A percentile compares a stretch with the other conserved stretches of the same genome.
These are phyloP conservation scores for Myotis planiceps DNA, from an alignment of 2,797 vertebrate genomes.

Conservation along the genomic window DNA sequence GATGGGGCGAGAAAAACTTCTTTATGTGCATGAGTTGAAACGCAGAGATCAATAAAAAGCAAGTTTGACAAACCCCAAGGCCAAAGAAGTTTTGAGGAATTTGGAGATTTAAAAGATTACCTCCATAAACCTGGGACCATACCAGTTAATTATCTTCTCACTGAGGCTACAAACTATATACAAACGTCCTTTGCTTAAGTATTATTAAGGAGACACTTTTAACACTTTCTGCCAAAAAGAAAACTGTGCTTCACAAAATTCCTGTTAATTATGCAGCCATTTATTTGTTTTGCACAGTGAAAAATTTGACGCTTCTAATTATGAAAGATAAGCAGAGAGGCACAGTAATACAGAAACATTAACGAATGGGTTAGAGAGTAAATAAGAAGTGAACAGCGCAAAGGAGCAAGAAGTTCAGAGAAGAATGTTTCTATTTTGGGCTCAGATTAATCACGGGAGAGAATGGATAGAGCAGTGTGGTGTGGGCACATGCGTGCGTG, in stretches of 20 bases:
- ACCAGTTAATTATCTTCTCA: conserved; percentile 42
- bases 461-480: neutral
- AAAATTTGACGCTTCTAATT: neutral
- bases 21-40: conserved; percentile 58
- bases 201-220: neutral
- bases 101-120: conserved; percentile 60
- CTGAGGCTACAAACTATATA: conserved; percentile 5
- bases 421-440: neutral
- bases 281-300: conserved; percentile 46
- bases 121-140: conserved; percentile 46
- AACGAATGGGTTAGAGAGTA: neutral
- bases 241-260: neutral
- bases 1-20: neutral
- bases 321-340: conserved; percentile 19
- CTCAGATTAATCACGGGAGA: neutral
- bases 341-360: neutral
- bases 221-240: conserved; percentile 19
- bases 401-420: neutral
- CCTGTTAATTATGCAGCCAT: neutral
- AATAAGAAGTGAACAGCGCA: neutral
- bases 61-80: conserved; percentile 59
- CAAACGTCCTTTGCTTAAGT: neutral
- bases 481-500: neutral
- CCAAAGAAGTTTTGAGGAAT: conserved; percentile 64
- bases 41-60: conserved; percentile 67